Conservation (phyloP, 2,888 invertebrate genomes). For the Aleiodes leptofemur region DNA sequence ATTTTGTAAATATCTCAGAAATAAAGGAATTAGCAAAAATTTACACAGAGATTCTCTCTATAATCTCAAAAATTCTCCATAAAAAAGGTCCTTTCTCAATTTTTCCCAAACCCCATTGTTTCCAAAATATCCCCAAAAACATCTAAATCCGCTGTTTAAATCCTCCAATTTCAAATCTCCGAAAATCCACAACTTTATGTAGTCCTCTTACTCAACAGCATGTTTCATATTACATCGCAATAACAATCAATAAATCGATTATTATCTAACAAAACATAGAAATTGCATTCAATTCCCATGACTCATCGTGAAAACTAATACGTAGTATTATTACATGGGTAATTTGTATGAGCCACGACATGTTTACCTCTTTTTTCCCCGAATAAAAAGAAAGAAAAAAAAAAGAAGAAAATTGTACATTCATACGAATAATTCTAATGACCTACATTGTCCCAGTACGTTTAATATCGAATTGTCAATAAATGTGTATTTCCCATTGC, state of each 20-base stretch:
- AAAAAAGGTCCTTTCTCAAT: no score
- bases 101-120: no score
- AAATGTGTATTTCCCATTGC: slow-evolving; percentile 3
- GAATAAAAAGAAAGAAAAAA: not conserved
- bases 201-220: no score
- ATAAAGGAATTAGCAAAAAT: no score
- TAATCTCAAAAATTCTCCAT: no score
- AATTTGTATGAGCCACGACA: slow-evolving; percentile 22
- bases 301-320: slow-evolving; percentile 17
- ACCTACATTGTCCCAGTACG: not conserved
- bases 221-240: no score
- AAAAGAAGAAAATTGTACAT: not conserved
- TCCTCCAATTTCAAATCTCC: no score
- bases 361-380: slow-evolving; percentile 5
- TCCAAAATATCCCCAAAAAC: no score
- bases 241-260: slow-evolving; percentile 5
- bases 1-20: no score
- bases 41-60: no score
- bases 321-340: not conserved
- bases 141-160: no score
- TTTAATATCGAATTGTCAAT: slow-evolving; percentile 5
- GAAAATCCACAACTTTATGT: no score
- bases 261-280: slow-evolving; percentile 15
- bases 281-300: not conserved
- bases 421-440: slow-evolving; percentile 14